phyloP scores from a whole-genome alignment of 2,113 vertebrate species.

The Dicaeum eximium region DNA sequence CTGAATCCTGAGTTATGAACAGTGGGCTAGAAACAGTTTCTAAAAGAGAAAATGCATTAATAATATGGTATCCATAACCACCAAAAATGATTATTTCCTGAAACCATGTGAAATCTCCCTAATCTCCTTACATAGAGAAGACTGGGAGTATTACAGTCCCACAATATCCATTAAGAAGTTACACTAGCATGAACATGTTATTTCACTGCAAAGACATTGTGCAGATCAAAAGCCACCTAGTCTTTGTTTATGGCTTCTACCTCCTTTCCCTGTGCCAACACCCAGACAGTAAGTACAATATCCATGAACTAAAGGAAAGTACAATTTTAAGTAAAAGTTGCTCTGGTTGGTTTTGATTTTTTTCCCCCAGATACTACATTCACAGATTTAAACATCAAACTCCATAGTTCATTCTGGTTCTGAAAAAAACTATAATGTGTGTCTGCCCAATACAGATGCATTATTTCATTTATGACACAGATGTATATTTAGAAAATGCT shows the following conservation, averaged over 20 bases:
- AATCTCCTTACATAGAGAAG: neutral
- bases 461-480: neutral
- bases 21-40: slow-evolving; percentile 71
- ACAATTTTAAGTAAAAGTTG: neutral
- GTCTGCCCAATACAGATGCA: neutral
- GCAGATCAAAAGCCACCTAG: neutral
- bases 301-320: neutral
- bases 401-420: neutral
- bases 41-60: slow-evolving; percentile 45
- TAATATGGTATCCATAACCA: neutral
- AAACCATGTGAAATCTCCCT: neutral
- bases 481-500: neutral
- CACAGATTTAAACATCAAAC: neutral
- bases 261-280: neutral
- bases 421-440: rapidly evolving
- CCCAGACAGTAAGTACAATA: neutral
- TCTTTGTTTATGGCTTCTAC: neutral
- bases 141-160: neutral
- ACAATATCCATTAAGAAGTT: neutral
- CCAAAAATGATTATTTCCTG: neutral
- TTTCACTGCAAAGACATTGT: neutral
- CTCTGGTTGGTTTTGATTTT: neutral
- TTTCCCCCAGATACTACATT: neutral
- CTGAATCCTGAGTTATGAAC: slow-evolving; percentile 75
- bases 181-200: neutral